Conservation (phyloP, 2,797 vertebrate genomes). For the Tenualosa ilisha region DNA sequence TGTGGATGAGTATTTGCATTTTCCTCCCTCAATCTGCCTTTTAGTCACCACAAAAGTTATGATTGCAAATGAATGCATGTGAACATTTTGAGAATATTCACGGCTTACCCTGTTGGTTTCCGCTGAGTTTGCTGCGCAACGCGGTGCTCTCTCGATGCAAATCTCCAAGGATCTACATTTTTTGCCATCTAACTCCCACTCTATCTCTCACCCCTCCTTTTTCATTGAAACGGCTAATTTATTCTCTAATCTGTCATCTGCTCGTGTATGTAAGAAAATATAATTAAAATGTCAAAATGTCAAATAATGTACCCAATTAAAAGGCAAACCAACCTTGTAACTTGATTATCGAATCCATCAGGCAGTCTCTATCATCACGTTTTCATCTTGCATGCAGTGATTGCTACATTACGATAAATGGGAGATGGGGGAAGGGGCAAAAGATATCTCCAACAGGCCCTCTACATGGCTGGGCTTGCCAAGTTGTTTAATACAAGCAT, state of each 20-base stretch:
- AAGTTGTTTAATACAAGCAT: background rate
- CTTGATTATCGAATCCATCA: constrained; percentile 51
- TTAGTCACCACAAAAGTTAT: background rate
- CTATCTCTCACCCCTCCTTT: background rate
- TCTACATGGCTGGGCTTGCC: background rate
- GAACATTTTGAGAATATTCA: background rate
- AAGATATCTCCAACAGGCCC: background rate
- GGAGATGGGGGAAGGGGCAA: background rate
- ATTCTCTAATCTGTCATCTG: constrained; percentile 47
- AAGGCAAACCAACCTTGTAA: constrained; percentile 56
- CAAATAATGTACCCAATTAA: constrained; percentile 56
- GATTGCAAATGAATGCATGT: background rate
- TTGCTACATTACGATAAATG: constrained; percentile 28
- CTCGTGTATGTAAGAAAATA: constrained; percentile 43
- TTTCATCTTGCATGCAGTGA: constrained; percentile 36
- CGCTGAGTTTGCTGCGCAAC: too few relatives aligned
- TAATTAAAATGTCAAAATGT: constrained; percentile 61
- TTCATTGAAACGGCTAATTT: constrained; percentile 46
- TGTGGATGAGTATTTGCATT: constrained; percentile 56
- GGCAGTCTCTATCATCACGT: constrained; percentile 35
- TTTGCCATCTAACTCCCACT: constrained; percentile 47
- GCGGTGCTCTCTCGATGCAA: constrained; percentile 40
- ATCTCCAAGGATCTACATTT: constrained; percentile 43
- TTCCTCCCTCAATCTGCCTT: constrained; percentile 48
- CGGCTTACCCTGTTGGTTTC: background rate